Conservation (phyloP, 2,113 vertebrate genomes). For the Casuarius casuarius region DNA sequence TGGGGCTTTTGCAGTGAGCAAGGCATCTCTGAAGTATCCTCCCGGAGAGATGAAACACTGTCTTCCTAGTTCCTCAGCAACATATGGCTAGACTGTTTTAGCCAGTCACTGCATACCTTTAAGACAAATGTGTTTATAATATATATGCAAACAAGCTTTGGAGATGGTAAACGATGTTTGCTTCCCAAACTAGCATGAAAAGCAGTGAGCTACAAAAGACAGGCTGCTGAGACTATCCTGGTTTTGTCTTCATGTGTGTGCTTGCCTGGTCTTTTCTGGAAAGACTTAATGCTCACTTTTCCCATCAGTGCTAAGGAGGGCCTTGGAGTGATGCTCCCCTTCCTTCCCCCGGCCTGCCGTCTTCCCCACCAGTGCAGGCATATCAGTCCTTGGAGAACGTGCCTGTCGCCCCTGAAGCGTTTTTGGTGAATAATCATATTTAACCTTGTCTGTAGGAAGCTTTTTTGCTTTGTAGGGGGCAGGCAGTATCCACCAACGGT, state of each 20-base stretch:
- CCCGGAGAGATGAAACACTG: neutral
- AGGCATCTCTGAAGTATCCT: neutral
- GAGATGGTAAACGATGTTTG: neutral
- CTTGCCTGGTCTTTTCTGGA: neutral
- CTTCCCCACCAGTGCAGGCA: neutral
- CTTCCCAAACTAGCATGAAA: neutral
- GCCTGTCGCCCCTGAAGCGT: neutral
- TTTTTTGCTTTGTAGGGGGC: neutral
- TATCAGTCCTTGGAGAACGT: neutral
- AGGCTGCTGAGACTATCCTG: neutral
- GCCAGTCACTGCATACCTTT: fast-evolving
- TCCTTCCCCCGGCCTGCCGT: neutral
- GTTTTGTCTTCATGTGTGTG: neutral
- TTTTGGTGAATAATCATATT: neutral
- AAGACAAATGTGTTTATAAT: neutral
- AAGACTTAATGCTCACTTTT: neutral
- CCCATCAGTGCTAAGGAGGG: neutral
- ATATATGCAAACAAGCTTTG: neutral
- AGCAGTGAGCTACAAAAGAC: neutral
- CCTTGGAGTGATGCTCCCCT: neutral
- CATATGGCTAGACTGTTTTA: too few species aligned
- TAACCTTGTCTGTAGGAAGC: neutral
- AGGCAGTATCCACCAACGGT: neutral
- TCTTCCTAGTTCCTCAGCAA: neutral
- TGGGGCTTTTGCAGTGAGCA: neutral